A percentile compares a stretch with the other conserved stretches of the same genome.
These are phyloP conservation scores for Papilio polyxenes DNA, from an alignment of 1,140 invertebrate species.

Conservation along the genomic window DNA sequence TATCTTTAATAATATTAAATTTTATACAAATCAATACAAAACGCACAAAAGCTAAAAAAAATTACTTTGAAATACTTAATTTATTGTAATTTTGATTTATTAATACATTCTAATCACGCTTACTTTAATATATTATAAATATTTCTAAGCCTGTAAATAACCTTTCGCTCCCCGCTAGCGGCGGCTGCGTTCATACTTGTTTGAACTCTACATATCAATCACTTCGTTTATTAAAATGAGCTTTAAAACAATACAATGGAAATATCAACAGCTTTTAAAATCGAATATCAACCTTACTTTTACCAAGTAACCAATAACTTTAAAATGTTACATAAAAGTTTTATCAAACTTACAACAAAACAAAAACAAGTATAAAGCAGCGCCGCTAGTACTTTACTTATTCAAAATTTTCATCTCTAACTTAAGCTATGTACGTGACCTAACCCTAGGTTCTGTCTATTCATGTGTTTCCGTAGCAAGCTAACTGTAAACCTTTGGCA, in stretches of 20 bases:
- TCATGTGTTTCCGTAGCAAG: conserved; percentile 27
- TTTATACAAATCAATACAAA: background rate
- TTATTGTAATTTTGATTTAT: background rate
- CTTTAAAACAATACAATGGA: background rate
- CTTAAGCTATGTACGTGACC: background rate
- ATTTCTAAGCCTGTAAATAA: conserved; percentile 17
- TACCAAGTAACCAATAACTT: background rate
- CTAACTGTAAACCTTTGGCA: conserved; percentile 29
- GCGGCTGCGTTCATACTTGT: background rate
- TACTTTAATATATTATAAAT: background rate
- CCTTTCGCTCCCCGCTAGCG: background rate
- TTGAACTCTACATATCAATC: background rate
- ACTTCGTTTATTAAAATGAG: background rate
- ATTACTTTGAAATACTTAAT: background rate
- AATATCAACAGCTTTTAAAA: background rate
- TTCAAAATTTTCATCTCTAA: background rate
- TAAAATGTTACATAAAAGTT: background rate
- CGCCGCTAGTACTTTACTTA: background rate
- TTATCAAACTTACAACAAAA: background rate
- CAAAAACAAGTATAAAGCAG: background rate
- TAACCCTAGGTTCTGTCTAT: background rate
- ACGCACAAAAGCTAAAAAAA: background rate
- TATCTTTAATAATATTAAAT: background rate
- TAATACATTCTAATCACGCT: background rate
- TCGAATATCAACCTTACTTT: background rate